Percentiles rank a stretch among this genome's conserved stretches.
These are phyloP conservation scores for Stichopus horrens DNA, from an alignment of 53 echinoderm and acorn worm genomes.

Conservation along the genomic window DNA sequence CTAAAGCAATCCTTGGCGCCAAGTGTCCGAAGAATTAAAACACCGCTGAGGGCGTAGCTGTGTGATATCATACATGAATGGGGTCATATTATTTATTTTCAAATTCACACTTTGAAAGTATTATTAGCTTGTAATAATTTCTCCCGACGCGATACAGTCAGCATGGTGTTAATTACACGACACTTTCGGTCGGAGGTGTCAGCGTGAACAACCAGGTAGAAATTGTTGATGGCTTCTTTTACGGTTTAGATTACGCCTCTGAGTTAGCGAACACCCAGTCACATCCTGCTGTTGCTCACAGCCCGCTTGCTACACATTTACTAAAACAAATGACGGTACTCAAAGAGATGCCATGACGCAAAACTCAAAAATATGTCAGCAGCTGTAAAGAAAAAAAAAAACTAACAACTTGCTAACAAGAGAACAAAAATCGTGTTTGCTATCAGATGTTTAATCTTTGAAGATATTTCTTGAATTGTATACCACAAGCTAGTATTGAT, in stretches of 20 bases:
- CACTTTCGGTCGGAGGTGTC: conserved; percentile 25
- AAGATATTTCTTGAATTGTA: too few species aligned
- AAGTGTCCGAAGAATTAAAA: conserved; percentile 18
- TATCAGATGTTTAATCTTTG: too few species aligned
- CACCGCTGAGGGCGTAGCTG: conserved; percentile 32
- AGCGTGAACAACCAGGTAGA: conserved; percentile 29
- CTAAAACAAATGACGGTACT: neutral
- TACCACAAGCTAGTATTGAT: too few species aligned
- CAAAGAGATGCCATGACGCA: neutral
- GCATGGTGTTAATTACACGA: conserved; percentile 44
- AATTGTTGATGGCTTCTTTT: conserved; percentile 20
- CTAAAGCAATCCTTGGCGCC: conserved; percentile 33
- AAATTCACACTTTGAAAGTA: conserved; percentile 12
- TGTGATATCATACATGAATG: conserved; percentile 36
- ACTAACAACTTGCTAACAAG: too few species aligned
- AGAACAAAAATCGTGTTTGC: too few species aligned
- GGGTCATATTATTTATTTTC: conserved; percentile 21
- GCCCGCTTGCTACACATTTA: neutral
- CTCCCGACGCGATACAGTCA: neutral
- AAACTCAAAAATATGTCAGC: neutral
- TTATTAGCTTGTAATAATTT: conserved; percentile 35
- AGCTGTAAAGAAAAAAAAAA: too few species aligned
- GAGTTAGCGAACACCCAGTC: neutral
- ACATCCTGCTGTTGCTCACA: neutral
- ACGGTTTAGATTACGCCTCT: conserved; percentile 4